These are phyloP conservation scores for Cryptocephalus primarius DNA, from an alignment of 2,888 invertebrate species.

Conservation along the genomic window DNA sequence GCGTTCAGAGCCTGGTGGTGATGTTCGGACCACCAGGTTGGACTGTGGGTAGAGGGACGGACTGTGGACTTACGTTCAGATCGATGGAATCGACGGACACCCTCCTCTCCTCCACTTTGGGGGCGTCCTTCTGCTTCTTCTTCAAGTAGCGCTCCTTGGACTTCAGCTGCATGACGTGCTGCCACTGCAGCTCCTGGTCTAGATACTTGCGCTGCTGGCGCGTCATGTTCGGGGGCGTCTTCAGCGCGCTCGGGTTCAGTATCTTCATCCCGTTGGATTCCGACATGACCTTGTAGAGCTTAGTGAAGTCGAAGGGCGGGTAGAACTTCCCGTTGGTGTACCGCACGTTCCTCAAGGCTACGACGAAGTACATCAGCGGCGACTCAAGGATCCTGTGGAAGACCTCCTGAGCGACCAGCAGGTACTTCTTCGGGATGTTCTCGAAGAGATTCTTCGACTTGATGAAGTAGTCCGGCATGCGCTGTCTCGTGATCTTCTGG, in stretches of 20 bases:
- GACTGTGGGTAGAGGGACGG: not conserved
- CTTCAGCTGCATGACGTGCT: conserved; percentile 11
- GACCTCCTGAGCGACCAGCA: conserved; percentile 53
- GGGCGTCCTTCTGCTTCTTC: conserved; percentile 8
- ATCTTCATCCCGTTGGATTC: not conserved
- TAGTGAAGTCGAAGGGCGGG: conserved; percentile 17
- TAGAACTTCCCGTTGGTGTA: conserved; percentile 15
- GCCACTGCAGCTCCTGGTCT: conserved; percentile 14
- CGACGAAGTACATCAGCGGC: conserved; percentile 59
- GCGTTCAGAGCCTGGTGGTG: too few species aligned
- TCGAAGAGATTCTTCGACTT: conserved; percentile 59
- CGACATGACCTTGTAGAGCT: conserved; percentile 20
- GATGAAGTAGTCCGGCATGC: conserved; percentile 64
- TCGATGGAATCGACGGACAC: conserved; percentile 40
- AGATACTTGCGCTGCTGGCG: conserved; percentile 9
- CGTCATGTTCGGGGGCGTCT: not conserved
- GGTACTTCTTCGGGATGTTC: conserved; percentile 53
- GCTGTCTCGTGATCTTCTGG: conserved; percentile 47
- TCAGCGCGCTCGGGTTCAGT: not conserved
- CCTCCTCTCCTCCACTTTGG: conserved; percentile 12
- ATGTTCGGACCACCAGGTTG: not conserved
- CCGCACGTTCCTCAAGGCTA: conserved; percentile 49
- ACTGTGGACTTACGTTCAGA: conserved; percentile 39
- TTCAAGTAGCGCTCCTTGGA: conserved; percentile 12
- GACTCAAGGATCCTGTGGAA: conserved; percentile 58